These are phyloP conservation scores for Calephelis nemesis DNA, from an alignment of 1,140 invertebrate species.

Conservation along the genomic window DNA sequence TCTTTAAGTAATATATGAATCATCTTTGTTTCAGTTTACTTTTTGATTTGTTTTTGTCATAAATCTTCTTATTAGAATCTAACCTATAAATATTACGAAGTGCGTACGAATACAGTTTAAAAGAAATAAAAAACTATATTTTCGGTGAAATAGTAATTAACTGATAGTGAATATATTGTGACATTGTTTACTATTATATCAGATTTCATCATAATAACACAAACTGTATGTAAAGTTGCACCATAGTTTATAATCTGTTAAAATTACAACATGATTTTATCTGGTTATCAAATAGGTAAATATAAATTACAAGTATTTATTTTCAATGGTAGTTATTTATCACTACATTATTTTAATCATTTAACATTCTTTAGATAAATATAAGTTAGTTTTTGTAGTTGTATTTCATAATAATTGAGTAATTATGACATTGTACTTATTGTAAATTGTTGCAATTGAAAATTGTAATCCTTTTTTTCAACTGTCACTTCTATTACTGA, in stretches of 20 bases:
- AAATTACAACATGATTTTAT: conserved; percentile 2
- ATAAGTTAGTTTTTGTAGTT: no score
- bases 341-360: neutral
- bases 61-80: conserved; percentile 1
- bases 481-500: no score
- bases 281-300: conserved; percentile 1
- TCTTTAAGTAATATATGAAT: neutral
- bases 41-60: neutral
- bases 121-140: no score
- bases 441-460: no score
- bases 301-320: neutral
- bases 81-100: neutral
- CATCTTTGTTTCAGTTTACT: neutral
- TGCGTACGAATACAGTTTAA: no score
- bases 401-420: no score
- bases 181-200: neutral
- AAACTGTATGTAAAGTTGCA: conserved; percentile 1
- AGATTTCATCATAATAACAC: neutral
- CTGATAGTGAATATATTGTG: no score
- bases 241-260: conserved; percentile 2
- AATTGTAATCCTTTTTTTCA: no score
- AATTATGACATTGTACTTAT: no score
- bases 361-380: neutral
- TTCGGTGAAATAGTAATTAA: no score
- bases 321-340: neutral